These are phyloP conservation scores for Trichonephila clavata DNA, from an alignment of 1,140 invertebrate genomes.

Conservation along the genomic window DNA sequence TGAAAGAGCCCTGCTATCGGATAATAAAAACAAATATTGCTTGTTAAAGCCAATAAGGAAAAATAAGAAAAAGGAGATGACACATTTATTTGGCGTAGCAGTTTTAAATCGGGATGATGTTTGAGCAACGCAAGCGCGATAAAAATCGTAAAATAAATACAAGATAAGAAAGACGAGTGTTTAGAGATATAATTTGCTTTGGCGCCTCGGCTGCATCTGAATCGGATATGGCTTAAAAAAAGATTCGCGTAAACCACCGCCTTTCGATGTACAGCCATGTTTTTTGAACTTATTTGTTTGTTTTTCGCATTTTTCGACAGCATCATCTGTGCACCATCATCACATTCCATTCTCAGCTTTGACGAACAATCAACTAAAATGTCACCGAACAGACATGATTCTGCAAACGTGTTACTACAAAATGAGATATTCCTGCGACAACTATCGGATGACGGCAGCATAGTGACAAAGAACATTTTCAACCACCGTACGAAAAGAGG, in stretches of 20 bases:
- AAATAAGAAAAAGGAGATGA: constrained; percentile 11
- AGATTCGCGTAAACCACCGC: constrained; percentile 6
- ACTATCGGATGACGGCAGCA: no score
- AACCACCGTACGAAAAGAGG: background rate
- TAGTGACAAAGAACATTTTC: background rate
- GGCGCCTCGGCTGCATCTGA: background rate
- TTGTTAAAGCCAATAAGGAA: constrained; percentile 29
- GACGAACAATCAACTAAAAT: background rate
- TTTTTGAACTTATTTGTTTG: constrained; percentile 20
- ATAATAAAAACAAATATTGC: constrained; percentile 62
- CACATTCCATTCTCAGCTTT: background rate
- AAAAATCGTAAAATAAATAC: constrained; percentile 67
- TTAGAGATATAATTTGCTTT: constrained; percentile 41
- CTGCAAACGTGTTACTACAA: background rate
- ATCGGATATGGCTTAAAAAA: constrained; percentile 24
- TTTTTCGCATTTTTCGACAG: background rate
- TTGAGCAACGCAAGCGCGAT: constrained; percentile 16
- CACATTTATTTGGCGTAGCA: constrained; percentile 63
- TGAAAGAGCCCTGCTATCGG: constrained; percentile 34
- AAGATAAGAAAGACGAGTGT: constrained; percentile 46
- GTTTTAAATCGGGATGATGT: constrained; percentile 22
- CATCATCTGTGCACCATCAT: background rate
- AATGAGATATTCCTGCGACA: background rate
- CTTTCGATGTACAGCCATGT: background rate
- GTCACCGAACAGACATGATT: background rate